Percentiles rank a stretch among this genome's conserved stretches.
Evolutionary conservation across 2,797 vertebrate species (phyloP).

Genomic region (Perodicticus potto): DNA sequence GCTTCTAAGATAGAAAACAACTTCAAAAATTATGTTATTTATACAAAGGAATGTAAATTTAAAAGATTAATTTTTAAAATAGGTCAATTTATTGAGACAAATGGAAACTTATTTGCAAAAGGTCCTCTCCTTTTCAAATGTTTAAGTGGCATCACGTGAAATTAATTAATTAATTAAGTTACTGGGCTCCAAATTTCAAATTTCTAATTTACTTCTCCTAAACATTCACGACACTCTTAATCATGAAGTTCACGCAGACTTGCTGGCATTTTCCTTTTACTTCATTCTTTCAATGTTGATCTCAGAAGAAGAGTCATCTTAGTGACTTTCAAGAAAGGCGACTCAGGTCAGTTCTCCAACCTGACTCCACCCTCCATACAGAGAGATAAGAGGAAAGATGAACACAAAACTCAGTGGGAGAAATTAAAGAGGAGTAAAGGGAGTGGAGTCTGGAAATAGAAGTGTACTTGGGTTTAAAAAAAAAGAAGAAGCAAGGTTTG

Average conservation of each 20-base stretch:
- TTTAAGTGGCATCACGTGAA: background rate
- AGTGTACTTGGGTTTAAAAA: background rate
- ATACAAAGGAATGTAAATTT: background rate
- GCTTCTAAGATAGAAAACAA: slow-evolving; percentile 3
- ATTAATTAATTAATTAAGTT: slow-evolving; percentile 28
- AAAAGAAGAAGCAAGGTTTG: slow-evolving; percentile 30
- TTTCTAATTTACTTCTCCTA: background rate
- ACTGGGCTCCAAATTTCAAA: background rate
- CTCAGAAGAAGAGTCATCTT: background rate
- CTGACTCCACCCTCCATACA: background rate
- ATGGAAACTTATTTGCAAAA: background rate
- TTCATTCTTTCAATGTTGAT: background rate
- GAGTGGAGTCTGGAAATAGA: slow-evolving; percentile 61
- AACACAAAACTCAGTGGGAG: slow-evolving; percentile 18
- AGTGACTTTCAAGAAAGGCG: background rate
- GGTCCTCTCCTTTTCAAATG: background rate
- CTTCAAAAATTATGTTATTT: slow-evolving; percentile 32
- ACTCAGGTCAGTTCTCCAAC: background rate
- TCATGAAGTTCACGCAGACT: background rate
- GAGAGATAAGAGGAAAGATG: slow-evolving; percentile 30
- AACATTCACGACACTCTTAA: background rate
- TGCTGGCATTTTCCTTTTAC: background rate
- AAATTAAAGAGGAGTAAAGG: slow-evolving; percentile 58
- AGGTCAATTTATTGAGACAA: background rate
- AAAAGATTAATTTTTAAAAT: slow-evolving; percentile 17